These are phyloP conservation scores for Buceros bicornis DNA, from an alignment of 2,797 vertebrate species.

Conservation along the genomic window DNA sequence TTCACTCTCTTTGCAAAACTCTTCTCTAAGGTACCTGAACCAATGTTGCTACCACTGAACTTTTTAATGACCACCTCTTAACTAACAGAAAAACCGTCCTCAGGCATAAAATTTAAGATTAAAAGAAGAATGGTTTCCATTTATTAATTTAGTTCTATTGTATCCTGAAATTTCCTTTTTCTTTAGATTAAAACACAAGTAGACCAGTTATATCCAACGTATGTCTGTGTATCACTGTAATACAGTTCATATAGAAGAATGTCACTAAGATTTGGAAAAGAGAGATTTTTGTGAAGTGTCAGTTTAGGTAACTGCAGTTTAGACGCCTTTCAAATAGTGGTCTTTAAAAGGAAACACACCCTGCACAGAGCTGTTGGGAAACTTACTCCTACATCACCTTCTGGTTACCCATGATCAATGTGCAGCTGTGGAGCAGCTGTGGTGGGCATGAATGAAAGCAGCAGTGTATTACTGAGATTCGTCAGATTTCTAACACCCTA, in stretches of 20 bases:
- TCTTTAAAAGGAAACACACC: not conserved
- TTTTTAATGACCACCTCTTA: not conserved
- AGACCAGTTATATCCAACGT: not conserved
- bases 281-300: not conserved
- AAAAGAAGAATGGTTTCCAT: not conserved
- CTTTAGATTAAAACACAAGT: not conserved
- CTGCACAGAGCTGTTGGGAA: not conserved
- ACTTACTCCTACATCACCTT: not conserved
- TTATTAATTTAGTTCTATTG: not conserved
- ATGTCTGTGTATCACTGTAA: not conserved
- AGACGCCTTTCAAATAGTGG: not conserved
- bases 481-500: not conserved
- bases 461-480: not conserved
- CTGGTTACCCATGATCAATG: not conserved
- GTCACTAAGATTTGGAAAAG: not conserved
- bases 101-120: not conserved
- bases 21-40: not conserved
- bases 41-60: not conserved
- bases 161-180: not conserved
- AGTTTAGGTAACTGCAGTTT: not conserved
- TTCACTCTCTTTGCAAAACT: not conserved
- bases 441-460: not conserved
- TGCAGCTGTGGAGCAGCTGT: not conserved
- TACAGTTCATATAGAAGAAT: not conserved
- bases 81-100: not conserved